phyloP scores from a whole-genome alignment of 2,888 invertebrate genomes.

The Coleophora deauratella region DNA sequence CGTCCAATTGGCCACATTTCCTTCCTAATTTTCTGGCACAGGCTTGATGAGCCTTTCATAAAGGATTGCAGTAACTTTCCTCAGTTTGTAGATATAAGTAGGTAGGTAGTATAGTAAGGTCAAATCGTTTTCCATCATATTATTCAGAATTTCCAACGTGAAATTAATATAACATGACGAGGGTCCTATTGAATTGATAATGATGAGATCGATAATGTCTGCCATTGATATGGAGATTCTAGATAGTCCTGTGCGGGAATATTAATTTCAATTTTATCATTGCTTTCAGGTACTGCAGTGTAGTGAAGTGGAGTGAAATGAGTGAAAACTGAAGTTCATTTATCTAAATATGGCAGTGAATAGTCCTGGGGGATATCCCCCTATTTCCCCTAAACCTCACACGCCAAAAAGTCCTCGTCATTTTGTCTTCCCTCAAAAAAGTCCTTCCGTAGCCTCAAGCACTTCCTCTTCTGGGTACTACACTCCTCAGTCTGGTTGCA shows the following conservation, averaged over 20 bases:
- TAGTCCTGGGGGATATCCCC: constrained; percentile 73
- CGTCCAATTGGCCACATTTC: no score
- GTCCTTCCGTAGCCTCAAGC: constrained; percentile 68
- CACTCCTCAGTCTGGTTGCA: constrained; percentile 69
- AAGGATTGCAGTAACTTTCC: no score
- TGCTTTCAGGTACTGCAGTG: constrained; percentile 42
- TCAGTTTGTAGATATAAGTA: no score
- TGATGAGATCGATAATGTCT: background rate
- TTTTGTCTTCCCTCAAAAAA: constrained; percentile 69
- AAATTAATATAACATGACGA: constrained; percentile 3
- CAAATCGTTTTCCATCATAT: no score
- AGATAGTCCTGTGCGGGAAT: no score
- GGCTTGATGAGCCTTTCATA: no score
- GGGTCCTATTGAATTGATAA: constrained; percentile 1
- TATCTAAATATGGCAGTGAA: constrained; percentile 67
- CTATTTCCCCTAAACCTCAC: constrained; percentile 70
- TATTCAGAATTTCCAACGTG: background rate
- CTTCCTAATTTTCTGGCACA: no score
- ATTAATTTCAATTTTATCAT: constrained; percentile 12
- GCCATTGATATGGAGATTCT: no score
- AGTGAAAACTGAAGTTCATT: constrained; percentile 31
- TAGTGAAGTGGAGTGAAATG: constrained; percentile 31
- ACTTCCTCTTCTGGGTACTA: constrained; percentile 73
- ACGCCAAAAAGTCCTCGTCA: constrained; percentile 74
- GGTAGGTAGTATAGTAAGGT: no score